Percentiles rank a stretch among this genome's conserved stretches.
Conservation (phyloP, 1,140 invertebrate genomes). For the Agrypnia vestita region DNA sequence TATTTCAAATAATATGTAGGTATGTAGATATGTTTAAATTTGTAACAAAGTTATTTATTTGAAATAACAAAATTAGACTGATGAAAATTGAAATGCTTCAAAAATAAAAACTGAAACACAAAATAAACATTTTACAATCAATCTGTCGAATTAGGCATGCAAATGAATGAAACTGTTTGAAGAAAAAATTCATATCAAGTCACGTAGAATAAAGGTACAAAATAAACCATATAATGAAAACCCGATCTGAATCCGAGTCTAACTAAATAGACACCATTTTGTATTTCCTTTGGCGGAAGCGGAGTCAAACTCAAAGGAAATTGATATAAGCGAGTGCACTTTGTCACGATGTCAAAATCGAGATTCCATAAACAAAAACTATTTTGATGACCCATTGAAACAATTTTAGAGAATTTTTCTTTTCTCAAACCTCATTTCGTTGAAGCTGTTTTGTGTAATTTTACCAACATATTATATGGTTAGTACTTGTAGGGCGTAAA, state of each 20-base stretch:
- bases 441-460: no score
- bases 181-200: neutral
- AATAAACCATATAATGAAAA: conserved; percentile 35
- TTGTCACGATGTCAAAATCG: conserved; percentile 31
- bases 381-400: neutral
- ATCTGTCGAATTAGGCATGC: neutral
- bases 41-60: no score
- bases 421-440: no score
- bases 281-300: conserved; percentile 58
- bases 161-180: neutral
- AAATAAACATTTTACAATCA: neutral
- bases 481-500: no score
- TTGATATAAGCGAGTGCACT: conserved; percentile 59
- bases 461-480: no score
- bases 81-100: neutral
- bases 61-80: neutral
- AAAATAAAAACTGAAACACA: neutral
- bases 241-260: conserved; percentile 37
- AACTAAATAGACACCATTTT: conserved; percentile 59
- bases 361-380: conserved; percentile 10
- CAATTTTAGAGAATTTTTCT: neutral
- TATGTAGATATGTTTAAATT: no score
- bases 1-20: no score
- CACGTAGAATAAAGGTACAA: conserved; percentile 1
- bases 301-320: conserved; percentile 58